These are phyloP conservation scores for Brachyalestes nurse DNA, from an alignment of 2,797 vertebrate species.

Conservation along the genomic window DNA sequence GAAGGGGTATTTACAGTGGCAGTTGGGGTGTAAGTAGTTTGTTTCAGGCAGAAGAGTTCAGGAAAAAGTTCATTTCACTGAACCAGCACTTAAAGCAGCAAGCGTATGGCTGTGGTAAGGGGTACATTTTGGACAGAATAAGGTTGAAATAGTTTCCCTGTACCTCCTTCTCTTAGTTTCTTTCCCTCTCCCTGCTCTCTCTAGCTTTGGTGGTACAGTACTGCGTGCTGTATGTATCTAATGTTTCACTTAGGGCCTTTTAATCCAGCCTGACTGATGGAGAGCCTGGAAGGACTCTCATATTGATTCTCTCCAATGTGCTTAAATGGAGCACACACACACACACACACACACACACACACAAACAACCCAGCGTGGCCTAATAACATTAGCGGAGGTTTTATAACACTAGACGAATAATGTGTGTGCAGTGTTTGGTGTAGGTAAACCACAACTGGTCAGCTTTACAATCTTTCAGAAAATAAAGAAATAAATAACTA, in stretches of 20 bases:
- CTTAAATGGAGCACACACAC: slow-evolving; percentile 29
- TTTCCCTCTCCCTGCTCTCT: background rate
- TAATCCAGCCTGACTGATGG: slow-evolving; percentile 38
- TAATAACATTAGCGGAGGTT: background rate
- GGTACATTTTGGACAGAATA: no score
- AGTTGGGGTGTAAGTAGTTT: no score
- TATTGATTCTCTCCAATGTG: slow-evolving; percentile 35
- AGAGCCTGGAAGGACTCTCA: slow-evolving; percentile 24
- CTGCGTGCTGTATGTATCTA: slow-evolving; percentile 26
- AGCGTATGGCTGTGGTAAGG: no score
- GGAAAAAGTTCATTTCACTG: no score
- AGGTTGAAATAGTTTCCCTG: no score
- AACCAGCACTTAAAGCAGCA: no score
- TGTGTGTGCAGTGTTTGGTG: background rate
- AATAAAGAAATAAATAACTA: background rate
- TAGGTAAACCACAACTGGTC: background rate
- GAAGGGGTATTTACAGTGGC: no score
- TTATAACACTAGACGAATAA: background rate
- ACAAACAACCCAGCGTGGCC: background rate
- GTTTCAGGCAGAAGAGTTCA: no score
- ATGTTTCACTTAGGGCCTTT: slow-evolving; percentile 38
- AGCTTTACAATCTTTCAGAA: background rate
- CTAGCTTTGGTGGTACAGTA: background rate
- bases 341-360: slow-evolving; percentile 20
- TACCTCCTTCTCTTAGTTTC: background rate